phyloP scores from a whole-genome alignment of 2,797 vertebrate genomes.

The Megaceryle alcyon region DNA sequence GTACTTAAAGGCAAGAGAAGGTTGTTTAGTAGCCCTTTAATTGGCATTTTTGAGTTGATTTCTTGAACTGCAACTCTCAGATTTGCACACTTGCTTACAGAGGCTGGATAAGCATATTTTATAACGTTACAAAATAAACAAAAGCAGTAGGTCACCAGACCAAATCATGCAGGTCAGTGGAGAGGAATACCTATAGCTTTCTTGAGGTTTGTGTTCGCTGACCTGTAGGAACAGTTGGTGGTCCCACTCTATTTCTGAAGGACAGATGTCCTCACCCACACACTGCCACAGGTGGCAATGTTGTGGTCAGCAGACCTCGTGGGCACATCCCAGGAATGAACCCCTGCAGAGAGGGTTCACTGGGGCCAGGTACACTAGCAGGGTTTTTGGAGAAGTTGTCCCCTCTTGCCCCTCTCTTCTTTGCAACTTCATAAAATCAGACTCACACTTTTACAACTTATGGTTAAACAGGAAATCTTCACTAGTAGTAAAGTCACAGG shows the following conservation, averaged over 20 bases:
- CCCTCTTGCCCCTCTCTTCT: background rate
- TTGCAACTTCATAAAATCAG: background rate
- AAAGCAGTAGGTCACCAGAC: slow-evolving; percentile 64
- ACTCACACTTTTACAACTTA: background rate
- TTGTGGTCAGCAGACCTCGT: background rate
- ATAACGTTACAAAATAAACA: slow-evolving; percentile 55
- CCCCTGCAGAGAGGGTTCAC: background rate
- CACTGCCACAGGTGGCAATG: background rate
- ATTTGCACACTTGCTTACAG: slow-evolving; percentile 15
- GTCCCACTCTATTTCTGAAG: slow-evolving; percentile 28
- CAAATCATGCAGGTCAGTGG: slow-evolving; percentile 70
- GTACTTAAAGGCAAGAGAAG: background rate
- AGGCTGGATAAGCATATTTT: slow-evolving; percentile 62
- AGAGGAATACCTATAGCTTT: slow-evolving; percentile 60
- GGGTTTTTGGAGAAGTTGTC: background rate
- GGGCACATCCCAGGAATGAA: background rate
- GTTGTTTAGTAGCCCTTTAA: background rate
- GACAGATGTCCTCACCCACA: slow-evolving; percentile 44
- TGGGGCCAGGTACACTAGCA: background rate
- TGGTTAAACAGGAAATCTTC: background rate
- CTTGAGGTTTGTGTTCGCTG: slow-evolving; percentile 25
- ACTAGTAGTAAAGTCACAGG: background rate
- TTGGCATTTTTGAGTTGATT: background rate
- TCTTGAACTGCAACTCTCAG: background rate
- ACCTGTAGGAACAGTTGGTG: slow-evolving; percentile 63